Conservation (phyloP, 2,113 vertebrate species). For the Ochotona princeps region DNA sequence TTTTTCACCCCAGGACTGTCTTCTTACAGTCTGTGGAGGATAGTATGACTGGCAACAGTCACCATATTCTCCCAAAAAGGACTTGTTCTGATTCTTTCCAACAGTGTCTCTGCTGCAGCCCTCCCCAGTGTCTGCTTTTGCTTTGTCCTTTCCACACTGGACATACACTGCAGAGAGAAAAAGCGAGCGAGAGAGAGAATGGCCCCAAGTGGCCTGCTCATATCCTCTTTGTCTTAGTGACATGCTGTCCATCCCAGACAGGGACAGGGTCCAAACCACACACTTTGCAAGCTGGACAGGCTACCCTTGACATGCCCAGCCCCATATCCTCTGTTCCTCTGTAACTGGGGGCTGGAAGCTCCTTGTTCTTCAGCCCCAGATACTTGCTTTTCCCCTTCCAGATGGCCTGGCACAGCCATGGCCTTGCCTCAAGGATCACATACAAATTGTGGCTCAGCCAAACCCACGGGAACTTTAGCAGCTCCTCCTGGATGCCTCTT, state of each 20-base stretch:
- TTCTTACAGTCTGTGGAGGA: no score
- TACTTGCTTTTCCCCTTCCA: background rate
- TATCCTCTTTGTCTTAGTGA: background rate
- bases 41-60: no score
- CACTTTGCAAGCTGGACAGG: background rate
- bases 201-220: background rate
- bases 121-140: background rate
- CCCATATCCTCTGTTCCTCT: background rate
- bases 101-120: background rate
- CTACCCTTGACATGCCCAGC: fast-evolving
- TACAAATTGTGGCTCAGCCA: background rate
- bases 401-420: background rate
- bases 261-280: background rate
- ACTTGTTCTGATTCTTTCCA: background rate
- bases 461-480: background rate
- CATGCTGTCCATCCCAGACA: background rate
- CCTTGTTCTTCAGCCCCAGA: background rate
- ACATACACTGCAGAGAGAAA: background rate
- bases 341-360: background rate
- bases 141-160: no score
- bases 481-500: background rate
- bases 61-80: no score
- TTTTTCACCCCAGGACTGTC: no score
- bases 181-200: background rate
- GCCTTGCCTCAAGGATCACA: background rate